A percentile compares a stretch with the other conserved stretches of the same genome.
These are phyloP conservation scores for Hirudinaria manillensis DNA, from an alignment of 2,888 invertebrate species.

Conservation along the genomic window DNA sequence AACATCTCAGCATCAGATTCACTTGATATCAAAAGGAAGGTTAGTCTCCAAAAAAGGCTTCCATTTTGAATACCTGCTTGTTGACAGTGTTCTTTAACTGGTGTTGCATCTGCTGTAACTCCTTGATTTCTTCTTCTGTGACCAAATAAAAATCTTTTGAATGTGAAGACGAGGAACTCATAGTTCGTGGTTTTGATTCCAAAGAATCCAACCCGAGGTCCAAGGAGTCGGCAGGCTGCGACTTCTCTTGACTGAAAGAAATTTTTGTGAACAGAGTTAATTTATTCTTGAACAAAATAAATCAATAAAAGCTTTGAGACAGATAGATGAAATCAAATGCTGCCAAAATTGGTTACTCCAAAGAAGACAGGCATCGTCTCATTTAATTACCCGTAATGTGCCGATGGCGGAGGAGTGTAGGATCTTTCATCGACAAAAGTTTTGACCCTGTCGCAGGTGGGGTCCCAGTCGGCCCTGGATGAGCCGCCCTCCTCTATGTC, in stretches of 20 bases:
- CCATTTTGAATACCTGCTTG: no score
- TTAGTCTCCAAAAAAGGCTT: no score
- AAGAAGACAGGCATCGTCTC: neutral
- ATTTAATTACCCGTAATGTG: neutral
- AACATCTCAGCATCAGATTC: neutral
- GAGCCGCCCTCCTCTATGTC: slow-evolving; percentile 16
- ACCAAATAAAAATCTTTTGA: slow-evolving; percentile 83
- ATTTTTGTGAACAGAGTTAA: no score
- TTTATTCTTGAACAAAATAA: no score
- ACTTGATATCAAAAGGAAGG: neutral
- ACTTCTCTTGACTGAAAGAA: slow-evolving; percentile 2
- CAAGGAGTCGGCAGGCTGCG: neutral
- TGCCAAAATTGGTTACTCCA: neutral
- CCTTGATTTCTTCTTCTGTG: slow-evolving; percentile 50
- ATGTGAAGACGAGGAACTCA: slow-evolving; percentile 61
- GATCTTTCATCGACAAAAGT: slow-evolving; percentile 1
- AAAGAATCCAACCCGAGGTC: neutral
- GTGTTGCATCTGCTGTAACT: slow-evolving; percentile 29
- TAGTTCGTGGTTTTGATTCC: slow-evolving; percentile 1
- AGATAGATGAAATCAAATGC: no score
- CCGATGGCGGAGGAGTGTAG: neutral
- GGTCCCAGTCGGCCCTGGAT: slow-evolving; percentile 7
- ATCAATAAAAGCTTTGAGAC: no score
- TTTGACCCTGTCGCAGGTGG: slow-evolving; percentile 20
- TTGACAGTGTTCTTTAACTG: neutral